phyloP scores from a whole-genome alignment of 2,113 vertebrate species.

The Zosterops borbonicus region DNA sequence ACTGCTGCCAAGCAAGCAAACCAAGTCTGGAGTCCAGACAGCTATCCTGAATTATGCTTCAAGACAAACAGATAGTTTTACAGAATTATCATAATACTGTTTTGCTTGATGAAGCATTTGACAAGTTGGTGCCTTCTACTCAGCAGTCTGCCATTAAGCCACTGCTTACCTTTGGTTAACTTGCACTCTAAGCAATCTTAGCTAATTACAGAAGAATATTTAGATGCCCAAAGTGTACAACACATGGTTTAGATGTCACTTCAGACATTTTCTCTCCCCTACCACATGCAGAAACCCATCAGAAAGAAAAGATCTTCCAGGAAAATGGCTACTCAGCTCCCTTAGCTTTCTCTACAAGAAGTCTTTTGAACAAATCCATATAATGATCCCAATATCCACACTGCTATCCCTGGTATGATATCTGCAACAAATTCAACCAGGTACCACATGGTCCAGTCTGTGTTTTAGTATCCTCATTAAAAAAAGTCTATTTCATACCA shows the following conservation, averaged over 20 bases:
- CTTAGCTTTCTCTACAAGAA: background rate
- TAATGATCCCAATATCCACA: background rate
- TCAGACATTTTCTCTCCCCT: background rate
- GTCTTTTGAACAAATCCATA: background rate
- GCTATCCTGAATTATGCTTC: background rate
- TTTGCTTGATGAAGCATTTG: background rate
- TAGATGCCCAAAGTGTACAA: background rate
- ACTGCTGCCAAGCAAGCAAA: background rate
- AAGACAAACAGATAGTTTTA: background rate
- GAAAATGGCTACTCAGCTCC: background rate
- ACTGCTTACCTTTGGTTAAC: background rate
- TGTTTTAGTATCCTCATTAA: background rate
- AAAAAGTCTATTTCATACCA: background rate
- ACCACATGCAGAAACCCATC: background rate
- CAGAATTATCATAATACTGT: background rate
- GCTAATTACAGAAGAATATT: background rate
- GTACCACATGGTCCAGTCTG: background rate
- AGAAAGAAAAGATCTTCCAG: background rate
- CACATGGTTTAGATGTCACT: background rate
- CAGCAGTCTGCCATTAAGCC: background rate
- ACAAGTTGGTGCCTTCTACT: background rate
- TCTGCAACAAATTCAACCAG: background rate
- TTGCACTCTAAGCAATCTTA: background rate
- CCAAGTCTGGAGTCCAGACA: background rate
- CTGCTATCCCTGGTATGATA: background rate